Evolutionary conservation across 2,113 vertebrate genomes (phyloP).

Genomic region (Budorcas taxicolor): DNA sequence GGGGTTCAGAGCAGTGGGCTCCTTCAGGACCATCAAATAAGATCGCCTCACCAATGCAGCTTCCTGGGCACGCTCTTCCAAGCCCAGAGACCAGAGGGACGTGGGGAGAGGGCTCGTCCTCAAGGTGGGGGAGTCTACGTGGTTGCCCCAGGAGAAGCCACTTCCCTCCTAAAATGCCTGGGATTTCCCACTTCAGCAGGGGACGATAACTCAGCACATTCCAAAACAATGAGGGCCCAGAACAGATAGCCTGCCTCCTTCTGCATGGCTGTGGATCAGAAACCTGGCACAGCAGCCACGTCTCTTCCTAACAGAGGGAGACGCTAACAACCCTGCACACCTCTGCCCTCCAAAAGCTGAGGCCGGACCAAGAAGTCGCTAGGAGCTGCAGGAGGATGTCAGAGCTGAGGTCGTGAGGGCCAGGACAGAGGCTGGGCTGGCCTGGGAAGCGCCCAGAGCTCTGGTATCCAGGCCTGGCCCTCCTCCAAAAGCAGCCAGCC

Average conservation of each 20-base stretch:
- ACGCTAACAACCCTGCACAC: not conserved
- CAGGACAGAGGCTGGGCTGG: not conserved
- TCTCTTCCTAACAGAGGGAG: not conserved
- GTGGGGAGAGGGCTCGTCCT: not conserved
- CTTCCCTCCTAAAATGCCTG: conserved; percentile 42
- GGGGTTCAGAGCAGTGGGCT: not conserved
- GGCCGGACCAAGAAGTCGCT: not conserved
- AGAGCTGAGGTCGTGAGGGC: not conserved
- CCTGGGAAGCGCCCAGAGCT: not conserved
- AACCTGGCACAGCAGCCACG: not conserved
- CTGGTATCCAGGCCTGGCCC: not conserved
- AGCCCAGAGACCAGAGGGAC: not conserved
- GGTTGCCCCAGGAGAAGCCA: not conserved
- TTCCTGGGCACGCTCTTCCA: not conserved
- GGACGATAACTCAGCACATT: not conserved
- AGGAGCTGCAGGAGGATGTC: not conserved
- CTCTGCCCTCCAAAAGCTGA: not conserved
- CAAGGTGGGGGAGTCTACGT: not conserved
- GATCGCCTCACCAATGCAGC: not conserved
- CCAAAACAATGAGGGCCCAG: not conserved
- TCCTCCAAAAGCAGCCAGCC: not conserved
- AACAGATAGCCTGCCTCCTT: not conserved
- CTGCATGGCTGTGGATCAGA: not conserved
- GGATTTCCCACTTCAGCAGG: conserved; percentile 15
- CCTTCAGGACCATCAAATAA: not conserved